These are phyloP conservation scores for Cottus gobio DNA, from an alignment of 2,113 vertebrate species.

Conservation along the genomic window DNA sequence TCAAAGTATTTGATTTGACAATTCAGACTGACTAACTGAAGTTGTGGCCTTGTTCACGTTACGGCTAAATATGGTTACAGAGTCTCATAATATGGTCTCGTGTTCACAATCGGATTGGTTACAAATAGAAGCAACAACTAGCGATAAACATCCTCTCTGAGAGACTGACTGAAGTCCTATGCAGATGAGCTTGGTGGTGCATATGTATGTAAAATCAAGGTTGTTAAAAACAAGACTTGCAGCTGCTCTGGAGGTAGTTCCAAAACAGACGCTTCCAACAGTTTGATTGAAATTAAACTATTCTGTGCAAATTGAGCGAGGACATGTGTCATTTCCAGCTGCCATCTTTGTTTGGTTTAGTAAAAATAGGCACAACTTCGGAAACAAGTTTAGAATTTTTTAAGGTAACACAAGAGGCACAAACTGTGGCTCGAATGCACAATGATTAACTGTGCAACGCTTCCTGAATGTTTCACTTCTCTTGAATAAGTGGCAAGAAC, in stretches of 20 bases:
- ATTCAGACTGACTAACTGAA: not conserved
- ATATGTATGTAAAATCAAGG: not conserved
- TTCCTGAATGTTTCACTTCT: not conserved
- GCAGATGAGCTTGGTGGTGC: not conserved
- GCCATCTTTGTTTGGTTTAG: not conserved
- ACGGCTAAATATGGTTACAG: not conserved
- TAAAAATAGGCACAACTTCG: not conserved
- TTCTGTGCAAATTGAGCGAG: not conserved
- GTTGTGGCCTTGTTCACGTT: not conserved
- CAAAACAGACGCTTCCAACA: not conserved
- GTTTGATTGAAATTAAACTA: not conserved
- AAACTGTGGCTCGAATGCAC: not conserved
- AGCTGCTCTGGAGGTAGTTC: not conserved
- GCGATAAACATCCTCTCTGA: not conserved
- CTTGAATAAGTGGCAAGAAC: not conserved
- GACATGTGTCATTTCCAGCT: not conserved
- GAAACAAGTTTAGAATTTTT: not conserved
- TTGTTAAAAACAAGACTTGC: not conserved
- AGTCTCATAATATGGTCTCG: not conserved
- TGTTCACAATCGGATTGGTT: not conserved
- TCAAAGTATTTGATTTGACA: not conserved
- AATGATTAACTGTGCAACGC: slow-evolving; percentile 20
- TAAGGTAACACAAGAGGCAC: not conserved
- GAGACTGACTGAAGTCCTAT: not conserved
- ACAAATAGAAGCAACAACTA: not conserved